Evolutionary conservation across 2,797 vertebrate species (phyloP).

Genomic region (Valencia hispanica): DNA sequence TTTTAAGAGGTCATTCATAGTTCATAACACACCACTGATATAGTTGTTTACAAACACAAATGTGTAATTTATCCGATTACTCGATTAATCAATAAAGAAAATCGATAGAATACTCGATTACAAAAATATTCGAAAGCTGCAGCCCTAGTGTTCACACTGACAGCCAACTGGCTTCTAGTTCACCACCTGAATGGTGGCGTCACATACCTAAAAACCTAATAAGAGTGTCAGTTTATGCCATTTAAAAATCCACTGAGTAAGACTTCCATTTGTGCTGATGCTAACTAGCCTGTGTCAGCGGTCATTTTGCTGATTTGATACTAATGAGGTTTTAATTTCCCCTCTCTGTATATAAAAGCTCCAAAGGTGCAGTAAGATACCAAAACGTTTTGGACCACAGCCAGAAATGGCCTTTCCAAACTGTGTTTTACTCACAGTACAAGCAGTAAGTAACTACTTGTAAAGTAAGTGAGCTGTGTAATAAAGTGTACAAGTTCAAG

Average conservation of each 20-base stretch:
- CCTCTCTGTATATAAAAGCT: not conserved
- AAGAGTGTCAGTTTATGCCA: not conserved
- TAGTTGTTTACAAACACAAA: too few species aligned
- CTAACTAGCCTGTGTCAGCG: not conserved
- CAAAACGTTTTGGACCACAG: not conserved
- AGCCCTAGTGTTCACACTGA: not conserved
- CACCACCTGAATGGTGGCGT: not conserved
- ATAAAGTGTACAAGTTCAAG: slow-evolving; percentile 7
- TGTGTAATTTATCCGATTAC: too few species aligned
- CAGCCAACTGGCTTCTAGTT: not conserved
- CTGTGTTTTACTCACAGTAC: not conserved
- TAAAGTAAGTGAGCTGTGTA: slow-evolving; percentile 10
- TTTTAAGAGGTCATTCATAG: too few species aligned
- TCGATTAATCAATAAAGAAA: too few species aligned
- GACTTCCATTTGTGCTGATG: not conserved
- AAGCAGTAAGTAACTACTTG: not conserved
- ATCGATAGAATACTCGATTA: too few species aligned
- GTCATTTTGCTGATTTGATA: not conserved
- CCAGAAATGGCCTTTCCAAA: not conserved
- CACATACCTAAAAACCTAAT: not conserved
- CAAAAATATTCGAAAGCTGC: too few species aligned
- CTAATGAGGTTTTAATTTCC: not conserved
- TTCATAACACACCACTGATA: too few species aligned
- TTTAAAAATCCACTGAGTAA: not conserved
- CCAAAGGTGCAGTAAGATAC: not conserved